Base-by-base conservation (phyloP, 2,888 invertebrate genomes). In the Listrodromus nycthemerus region DNA sequence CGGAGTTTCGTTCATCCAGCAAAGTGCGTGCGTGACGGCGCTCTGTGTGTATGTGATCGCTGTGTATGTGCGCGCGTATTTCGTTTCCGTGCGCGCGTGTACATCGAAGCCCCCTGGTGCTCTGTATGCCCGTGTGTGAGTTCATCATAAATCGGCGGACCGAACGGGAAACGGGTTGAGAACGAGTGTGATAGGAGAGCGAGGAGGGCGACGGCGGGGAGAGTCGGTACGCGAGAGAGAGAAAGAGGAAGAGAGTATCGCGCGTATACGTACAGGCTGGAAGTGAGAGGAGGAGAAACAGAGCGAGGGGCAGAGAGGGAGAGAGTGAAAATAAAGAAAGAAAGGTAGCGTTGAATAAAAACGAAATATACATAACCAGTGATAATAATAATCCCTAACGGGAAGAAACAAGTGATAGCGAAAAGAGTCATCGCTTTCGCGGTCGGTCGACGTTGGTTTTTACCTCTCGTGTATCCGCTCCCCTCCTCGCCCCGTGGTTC, bases 111-210 rank as follows among this genome's bases (percentile, higher is more conserved):
- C 41, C 69, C 45, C 52, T 70, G 66, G 81, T n/a, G 79, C 58
- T 77, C 58, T 41, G 48, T 74, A 24, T 73, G 76, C 30, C 24
- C 41, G 80, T 69, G 73, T 67, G 69, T 63, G 50, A 21, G 69
- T 74, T 81, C 67, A 21, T 77, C 77, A 50, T 70, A 58, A 81
- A 81, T 74, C 77, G 81, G 65, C 55, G 74, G 70, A 81, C 74
- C 81, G 58, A 81, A 78, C 81, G 74, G 81, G 69, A 81, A 81
- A 74, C 81, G 69, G 67, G 83, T 81, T 63, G 73, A 63, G 48
- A 63, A 63, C 55, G 69, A 41, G 16, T 67, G 71, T 16, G 70
- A 50, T 24, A 66, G 27, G 50, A 30, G 33, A 52, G n/a, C 52
- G 63, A 82, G 75, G 48, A 30, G 58, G 10, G 58, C 58, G 61